Evolutionary conservation across 2,888 invertebrate genomes (phyloP).

Genomic region (Lasius platythorax): DNA sequence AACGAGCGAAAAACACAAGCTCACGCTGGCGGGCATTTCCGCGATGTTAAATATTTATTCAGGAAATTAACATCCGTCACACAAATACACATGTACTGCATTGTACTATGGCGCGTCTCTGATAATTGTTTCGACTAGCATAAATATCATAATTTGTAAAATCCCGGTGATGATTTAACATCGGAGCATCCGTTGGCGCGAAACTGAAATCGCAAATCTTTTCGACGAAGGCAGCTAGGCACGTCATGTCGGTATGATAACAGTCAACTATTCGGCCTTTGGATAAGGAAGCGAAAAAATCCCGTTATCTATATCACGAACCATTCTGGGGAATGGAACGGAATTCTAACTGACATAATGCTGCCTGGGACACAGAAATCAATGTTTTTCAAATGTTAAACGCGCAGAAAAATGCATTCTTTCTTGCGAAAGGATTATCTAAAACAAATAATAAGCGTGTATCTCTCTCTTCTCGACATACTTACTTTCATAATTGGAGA

Average conservation of each 20-base stretch:
- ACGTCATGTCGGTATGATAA: slow-evolving; percentile 79
- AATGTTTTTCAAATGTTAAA: not conserved
- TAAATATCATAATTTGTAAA: slow-evolving; percentile 56
- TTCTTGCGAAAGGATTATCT: not conserved
- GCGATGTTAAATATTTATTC: slow-evolving; percentile 60
- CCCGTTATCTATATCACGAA: slow-evolving; percentile 76
- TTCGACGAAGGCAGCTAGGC: slow-evolving; percentile 58
- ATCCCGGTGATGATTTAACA: slow-evolving; percentile 38
- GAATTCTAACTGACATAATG: slow-evolving; percentile 20
- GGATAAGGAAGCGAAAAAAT: slow-evolving; percentile 79
- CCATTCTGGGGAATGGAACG: slow-evolving; percentile 29
- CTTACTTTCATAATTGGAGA: not conserved
- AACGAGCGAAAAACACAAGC: slow-evolving; percentile 58
- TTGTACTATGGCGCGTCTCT: slow-evolving; percentile 33
- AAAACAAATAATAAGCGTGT: not conserved
- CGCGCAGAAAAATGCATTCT: slow-evolving; percentile 2
- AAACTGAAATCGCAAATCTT: slow-evolving; percentile 42
- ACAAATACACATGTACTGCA: slow-evolving; percentile 37
- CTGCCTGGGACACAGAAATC: not conserved
- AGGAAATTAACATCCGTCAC: slow-evolving; percentile 60
- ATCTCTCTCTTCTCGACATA: not conserved
- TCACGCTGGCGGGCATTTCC: slow-evolving; percentile 57
- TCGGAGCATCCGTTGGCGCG: slow-evolving; percentile 30
- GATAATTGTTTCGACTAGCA: slow-evolving; percentile 51
- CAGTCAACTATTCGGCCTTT: slow-evolving; percentile 79